Evolutionary conservation across 2,888 invertebrate species (phyloP).

Genomic region (Strigamia maritima): DNA sequence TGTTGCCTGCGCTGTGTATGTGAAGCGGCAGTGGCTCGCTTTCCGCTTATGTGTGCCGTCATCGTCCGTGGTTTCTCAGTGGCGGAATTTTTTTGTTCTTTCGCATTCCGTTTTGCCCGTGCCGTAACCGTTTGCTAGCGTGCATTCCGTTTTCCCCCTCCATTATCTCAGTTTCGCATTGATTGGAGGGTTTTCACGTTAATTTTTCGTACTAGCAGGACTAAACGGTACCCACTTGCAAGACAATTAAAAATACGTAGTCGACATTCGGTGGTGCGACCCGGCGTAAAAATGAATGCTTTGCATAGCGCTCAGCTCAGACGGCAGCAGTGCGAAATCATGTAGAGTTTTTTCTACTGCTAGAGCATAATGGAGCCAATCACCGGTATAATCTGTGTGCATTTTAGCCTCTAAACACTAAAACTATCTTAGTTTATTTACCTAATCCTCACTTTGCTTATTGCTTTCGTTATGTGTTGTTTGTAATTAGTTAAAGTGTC

Average conservation of each 20-base stretch:
- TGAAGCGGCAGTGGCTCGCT: slow-evolving; percentile 11
- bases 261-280: slow-evolving; percentile 4
- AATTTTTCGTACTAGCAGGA: slow-evolving; percentile 1
- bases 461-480: background rate
- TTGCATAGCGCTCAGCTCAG: slow-evolving; percentile 3
- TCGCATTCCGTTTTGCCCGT: background rate
- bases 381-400: slow-evolving; percentile 19
- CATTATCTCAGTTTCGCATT: background rate
- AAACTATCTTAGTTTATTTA: background rate
- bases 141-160: background rate
- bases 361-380: slow-evolving; percentile 16
- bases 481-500: background rate
- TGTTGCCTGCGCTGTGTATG: slow-evolving; percentile 26
- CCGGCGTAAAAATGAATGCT: slow-evolving; percentile 13
- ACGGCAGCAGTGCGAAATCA: slow-evolving; percentile 5
- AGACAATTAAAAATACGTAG: slow-evolving; percentile 17
- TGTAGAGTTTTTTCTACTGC: slow-evolving; percentile 1
- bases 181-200: slow-evolving; percentile 2
- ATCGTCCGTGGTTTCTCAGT: background rate
- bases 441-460: slow-evolving; percentile 8
- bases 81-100: background rate
- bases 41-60: slow-evolving; percentile 23
- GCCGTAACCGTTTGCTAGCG: slow-evolving; percentile 8
- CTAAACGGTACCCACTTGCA: slow-evolving; percentile 8
- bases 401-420: background rate